Conservation (phyloP, 2,888 invertebrate genomes). For the Machimus atricapillus region DNA sequence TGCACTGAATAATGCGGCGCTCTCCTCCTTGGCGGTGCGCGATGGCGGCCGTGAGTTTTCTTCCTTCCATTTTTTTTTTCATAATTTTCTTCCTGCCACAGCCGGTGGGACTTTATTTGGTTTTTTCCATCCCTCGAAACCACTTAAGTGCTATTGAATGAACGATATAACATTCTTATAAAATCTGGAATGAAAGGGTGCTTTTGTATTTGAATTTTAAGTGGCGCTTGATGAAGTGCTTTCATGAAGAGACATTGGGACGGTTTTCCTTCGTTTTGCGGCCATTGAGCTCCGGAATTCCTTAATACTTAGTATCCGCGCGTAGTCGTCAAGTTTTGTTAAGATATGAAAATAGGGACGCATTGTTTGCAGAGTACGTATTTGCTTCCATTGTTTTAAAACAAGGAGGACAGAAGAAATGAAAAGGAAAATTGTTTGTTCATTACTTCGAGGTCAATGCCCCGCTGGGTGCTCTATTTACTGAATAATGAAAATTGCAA, state of each 20-base stretch:
- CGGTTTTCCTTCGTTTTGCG: neutral
- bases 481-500: neutral
- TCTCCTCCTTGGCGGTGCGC: neutral
- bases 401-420: neutral
- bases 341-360: neutral
- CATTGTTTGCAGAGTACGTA: neutral
- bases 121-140: conserved; percentile 24
- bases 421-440: neutral
- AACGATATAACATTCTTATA: conserved; percentile 30
- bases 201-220: conserved; percentile 30
- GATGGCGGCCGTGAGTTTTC: neutral
- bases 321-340: neutral
- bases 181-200: conserved; percentile 25
- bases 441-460: neutral
- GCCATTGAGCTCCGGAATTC: neutral
- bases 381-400: neutral
- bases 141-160: conserved; percentile 28
- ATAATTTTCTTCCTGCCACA: conserved; percentile 18
- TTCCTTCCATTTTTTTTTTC: neutral
- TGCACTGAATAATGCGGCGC: conserved; percentile 11
- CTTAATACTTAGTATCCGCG: neutral
- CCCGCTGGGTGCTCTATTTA: neutral
- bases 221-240: conserved; percentile 26
- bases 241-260: conserved; percentile 5
- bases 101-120: conserved; percentile 12